Evolutionary conservation across 2,888 invertebrate genomes (phyloP).

Genomic region (Lymantria dispar): DNA sequence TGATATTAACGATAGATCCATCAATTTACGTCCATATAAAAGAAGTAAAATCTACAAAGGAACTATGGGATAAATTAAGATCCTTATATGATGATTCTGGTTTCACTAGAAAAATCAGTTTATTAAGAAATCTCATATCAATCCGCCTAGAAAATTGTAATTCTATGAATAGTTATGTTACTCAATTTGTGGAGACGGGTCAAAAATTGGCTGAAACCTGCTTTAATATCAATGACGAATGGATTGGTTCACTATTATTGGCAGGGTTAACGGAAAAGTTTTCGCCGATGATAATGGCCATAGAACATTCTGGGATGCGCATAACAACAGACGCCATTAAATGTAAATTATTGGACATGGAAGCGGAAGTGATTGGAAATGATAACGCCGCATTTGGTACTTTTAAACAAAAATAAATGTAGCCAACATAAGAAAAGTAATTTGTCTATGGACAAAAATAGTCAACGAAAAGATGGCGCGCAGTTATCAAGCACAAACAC

Average conservation of each 20-base stretch:
- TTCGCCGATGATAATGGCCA: not conserved
- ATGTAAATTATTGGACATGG: not conserved
- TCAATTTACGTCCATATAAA: slow-evolving; percentile 4
- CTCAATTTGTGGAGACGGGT: slow-evolving; percentile 7
- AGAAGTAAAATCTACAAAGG: not conserved
- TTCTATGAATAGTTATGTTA: slow-evolving; percentile 4
- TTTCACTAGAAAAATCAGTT: slow-evolving; percentile 1
- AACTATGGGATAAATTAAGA: slow-evolving; percentile 1
- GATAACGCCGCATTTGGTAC: not conserved
- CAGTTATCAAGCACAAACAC: not conserved
- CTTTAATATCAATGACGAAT: slow-evolving; percentile 9
- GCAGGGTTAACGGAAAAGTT: not conserved
- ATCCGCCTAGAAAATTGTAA: slow-evolving; percentile 5
- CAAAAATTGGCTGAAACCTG: slow-evolving; percentile 8
- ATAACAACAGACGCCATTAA: slow-evolving; percentile 1
- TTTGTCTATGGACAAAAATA: not conserved
- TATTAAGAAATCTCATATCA: slow-evolving; percentile 2
- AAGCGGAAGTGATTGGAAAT: not conserved
- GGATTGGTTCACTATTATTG: slow-evolving; percentile 6
- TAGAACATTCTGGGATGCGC: not conserved
- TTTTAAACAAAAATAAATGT: not conserved
- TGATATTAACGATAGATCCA: slow-evolving; percentile 2
- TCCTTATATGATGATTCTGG: slow-evolving; percentile 3
- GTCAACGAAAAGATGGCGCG: not conserved
- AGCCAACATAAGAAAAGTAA: not conserved